Percentiles rank a stretch among this genome's conserved stretches.
phyloP scores from a whole-genome alignment of 2,888 invertebrate species.

The Linnaemya tessellans region DNA sequence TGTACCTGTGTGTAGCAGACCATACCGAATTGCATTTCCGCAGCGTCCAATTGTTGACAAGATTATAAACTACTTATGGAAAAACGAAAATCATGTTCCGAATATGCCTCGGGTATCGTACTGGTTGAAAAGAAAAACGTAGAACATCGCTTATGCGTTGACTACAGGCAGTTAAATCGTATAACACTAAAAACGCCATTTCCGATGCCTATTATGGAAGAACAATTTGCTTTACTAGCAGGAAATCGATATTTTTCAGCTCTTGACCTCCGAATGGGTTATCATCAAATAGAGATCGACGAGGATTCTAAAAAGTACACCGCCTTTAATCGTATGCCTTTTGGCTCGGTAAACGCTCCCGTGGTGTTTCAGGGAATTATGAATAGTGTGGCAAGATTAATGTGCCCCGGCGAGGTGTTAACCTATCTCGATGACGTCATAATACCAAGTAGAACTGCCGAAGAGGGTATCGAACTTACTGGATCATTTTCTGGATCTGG shows the following conservation, averaged over 20 bases:
- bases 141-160: constrained; percentile 69
- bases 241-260: constrained; percentile 64
- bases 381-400: constrained; percentile 7
- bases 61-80: constrained; percentile 58
- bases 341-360: constrained; percentile 68
- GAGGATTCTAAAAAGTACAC: constrained; percentile 55
- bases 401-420: constrained; percentile 55
- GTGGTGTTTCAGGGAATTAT: constrained; percentile 56
- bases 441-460: constrained; percentile 63
- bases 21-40: constrained; percentile 70
- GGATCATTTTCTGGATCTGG: constrained; percentile 48
- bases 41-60: constrained; percentile 57
- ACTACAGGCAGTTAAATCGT: constrained; percentile 61
- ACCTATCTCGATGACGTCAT: constrained; percentile 71
- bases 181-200: constrained; percentile 67
- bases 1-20: constrained; percentile 48
- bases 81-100: constrained; percentile 58
- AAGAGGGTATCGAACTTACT: constrained; percentile 58
- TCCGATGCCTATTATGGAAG: constrained; percentile 70
- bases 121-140: constrained; percentile 72
- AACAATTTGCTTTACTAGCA: constrained; percentile 68
- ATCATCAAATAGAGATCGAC: constrained; percentile 66
- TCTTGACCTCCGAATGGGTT: constrained; percentile 62
- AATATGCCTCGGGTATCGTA: constrained; percentile 67
- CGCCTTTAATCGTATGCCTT: constrained; percentile 68